phyloP scores from a whole-genome alignment of 2,113 vertebrate species.

The Stictonetta naevosa region DNA sequence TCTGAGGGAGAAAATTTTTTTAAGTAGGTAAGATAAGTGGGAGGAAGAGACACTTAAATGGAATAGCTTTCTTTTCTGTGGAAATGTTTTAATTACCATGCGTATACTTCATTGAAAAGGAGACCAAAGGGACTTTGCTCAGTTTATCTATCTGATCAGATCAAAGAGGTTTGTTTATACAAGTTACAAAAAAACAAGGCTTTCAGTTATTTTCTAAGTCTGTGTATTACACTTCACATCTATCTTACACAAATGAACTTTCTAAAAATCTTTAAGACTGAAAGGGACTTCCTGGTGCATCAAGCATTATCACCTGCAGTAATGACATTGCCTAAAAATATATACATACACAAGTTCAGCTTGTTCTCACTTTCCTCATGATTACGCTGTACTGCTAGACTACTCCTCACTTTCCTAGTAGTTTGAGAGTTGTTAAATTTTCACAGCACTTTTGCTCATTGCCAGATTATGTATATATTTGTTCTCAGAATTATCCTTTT shows the following conservation, averaged over 20 bases:
- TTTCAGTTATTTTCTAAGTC: not conserved
- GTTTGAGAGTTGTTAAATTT: not conserved
- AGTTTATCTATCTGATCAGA: not conserved
- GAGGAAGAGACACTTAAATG: not conserved
- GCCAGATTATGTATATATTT: not conserved
- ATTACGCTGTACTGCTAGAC: not conserved
- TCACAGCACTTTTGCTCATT: not conserved
- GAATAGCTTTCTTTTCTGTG: not conserved
- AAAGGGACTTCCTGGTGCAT: not conserved
- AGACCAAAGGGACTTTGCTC: not conserved
- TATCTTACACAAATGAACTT: not conserved
- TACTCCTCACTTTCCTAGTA: not conserved
- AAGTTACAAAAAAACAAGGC: not conserved
- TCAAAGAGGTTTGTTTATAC: not conserved
- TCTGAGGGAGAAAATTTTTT: not conserved
- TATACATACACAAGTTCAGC: not conserved
- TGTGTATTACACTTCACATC: not conserved
- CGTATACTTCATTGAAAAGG: not conserved
- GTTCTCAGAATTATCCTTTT: not conserved
- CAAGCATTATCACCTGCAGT: not conserved
- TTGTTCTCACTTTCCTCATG: not conserved
- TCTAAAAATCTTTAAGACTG: not conserved
- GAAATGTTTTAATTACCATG: not conserved
- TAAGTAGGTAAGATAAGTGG: not conserved
- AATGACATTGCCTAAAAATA: not conserved